Base-by-base conservation (phyloP, 2,113 vertebrate genomes). In the Maccullochella peelii region DNA sequence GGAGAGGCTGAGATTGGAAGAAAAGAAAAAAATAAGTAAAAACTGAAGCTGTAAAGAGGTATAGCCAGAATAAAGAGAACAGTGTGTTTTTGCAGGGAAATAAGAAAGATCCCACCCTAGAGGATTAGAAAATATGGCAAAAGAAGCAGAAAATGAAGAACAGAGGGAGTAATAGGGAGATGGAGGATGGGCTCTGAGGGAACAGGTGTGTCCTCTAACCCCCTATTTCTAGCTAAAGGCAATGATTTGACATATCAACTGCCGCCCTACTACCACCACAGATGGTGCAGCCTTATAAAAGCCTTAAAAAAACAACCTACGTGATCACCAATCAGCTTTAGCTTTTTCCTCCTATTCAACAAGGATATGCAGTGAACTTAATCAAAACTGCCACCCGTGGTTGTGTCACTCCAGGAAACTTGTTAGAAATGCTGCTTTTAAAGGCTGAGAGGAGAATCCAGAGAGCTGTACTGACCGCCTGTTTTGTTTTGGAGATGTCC, bases 401-500 rank as follows among this genome's bases (percentile, higher is more conserved):
- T 27, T 30, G 52, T 20, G 12, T 57, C 47, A 66, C 11, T 21
- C 12, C 15, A 27, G n/a, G 11, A 77, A 21, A 71, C 4, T 0
- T 33, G 21, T 68, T 20, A 27, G 33, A 76, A 75, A 62, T 2
- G 5, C 6, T 40, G 6, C 55, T 73, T 40, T 23, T 16, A 54
- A 68, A 69, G 52, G 38, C 7, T 6, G 23, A 61, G 55, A 30
- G 20, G 25, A 2, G 14, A 6, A 30, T 33, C 3, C 3, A 61
- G 20, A 79, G 61, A 82, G 52, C 14, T 69, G 16, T 42, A 85
- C 97, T 96, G 61, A 99, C 98, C 67, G 94, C 94, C 50, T 96
- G 96, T 90, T 99, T 99, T 47, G 97, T 92, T 93, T 99, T 99
- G 88, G 97, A 94, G 27, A 99, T 97, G 89, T 99, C 98, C 0